A percentile compares a stretch with the other conserved stretches of the same genome.
These are phyloP conservation scores for Pteropus rufus DNA, from an alignment of 2,797 vertebrate species.

Conservation along the genomic window DNA sequence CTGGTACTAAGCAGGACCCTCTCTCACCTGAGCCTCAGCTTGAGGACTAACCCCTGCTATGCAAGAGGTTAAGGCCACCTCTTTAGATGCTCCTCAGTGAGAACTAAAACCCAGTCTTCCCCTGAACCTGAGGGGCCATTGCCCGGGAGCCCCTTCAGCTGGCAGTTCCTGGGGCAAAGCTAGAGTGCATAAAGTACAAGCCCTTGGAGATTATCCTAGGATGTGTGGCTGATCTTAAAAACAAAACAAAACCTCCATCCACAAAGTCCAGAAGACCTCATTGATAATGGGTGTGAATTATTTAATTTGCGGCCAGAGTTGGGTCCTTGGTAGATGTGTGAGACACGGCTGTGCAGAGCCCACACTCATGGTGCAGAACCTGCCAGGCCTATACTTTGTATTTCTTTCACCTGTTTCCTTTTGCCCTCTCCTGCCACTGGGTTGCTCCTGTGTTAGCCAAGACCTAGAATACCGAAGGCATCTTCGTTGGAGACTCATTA, in stretches of 20 bases:
- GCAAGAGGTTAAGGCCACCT: background rate
- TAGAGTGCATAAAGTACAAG: background rate
- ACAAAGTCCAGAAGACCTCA: background rate
- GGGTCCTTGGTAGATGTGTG: background rate
- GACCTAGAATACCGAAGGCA: constrained; percentile 75
- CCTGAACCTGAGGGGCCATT: background rate
- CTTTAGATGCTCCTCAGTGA: background rate
- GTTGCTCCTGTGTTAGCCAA: constrained; percentile 84
- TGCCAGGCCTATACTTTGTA: constrained; percentile 69
- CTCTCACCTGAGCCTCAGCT: background rate
- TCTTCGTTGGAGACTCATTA: constrained; percentile 88
- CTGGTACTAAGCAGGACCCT: too few species aligned
- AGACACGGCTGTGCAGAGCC: background rate
- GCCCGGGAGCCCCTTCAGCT: background rate
- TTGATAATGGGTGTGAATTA: background rate
- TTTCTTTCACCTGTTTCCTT: constrained; percentile 70
- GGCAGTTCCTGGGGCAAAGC: background rate
- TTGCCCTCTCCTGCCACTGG: constrained; percentile 80
- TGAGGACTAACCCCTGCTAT: too few species aligned
- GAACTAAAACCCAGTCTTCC: background rate
- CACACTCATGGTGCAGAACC: background rate
- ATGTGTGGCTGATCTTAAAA: background rate
- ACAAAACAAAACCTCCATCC: background rate
- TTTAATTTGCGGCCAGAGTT: background rate
- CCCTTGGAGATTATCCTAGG: background rate